A percentile compares a stretch with the other conserved stretches of the same genome.
Evolutionary conservation across 1,140 invertebrate species (phyloP).

Genomic region (Proctacanthus coquilletti): DNA sequence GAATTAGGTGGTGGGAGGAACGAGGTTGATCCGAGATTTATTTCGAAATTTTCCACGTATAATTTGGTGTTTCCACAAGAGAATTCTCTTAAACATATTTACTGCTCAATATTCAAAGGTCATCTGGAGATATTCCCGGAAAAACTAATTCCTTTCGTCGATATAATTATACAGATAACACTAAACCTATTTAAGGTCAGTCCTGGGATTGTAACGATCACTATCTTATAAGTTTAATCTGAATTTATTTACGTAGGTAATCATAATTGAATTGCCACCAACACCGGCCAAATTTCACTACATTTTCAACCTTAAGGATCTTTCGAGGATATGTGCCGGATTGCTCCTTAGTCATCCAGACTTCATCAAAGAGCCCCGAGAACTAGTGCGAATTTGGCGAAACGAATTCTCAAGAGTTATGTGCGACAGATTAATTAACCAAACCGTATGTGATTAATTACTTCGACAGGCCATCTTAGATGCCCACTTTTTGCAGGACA

Average conservation of each 20-base stretch:
- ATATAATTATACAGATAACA: conserved; percentile 57
- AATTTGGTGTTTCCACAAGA: conserved; percentile 71
- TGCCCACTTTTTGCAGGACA: conserved; percentile 13
- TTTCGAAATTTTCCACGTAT: conserved; percentile 75
- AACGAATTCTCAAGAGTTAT: conserved; percentile 78
- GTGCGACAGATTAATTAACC: conserved; percentile 66
- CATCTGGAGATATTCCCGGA: conserved; percentile 54
- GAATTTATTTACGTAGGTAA: conserved; percentile 35
- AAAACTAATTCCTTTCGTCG: conserved; percentile 45
- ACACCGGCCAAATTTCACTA: conserved; percentile 89
- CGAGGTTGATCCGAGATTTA: conserved; percentile 75
- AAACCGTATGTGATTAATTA: conserved; percentile 39
- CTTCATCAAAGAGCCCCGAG: conserved; percentile 46
- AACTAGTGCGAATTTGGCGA: conserved; percentile 71
- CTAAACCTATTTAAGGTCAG: conserved; percentile 66
- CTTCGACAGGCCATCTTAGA: no score
- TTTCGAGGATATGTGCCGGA: conserved; percentile 67
- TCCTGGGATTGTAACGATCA: conserved; percentile 1
- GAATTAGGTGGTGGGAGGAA: conserved; percentile 76
- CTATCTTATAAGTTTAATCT: no score
- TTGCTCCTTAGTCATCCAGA: conserved; percentile 55
- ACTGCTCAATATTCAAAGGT: conserved; percentile 61
- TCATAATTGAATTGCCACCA: conserved; percentile 64
- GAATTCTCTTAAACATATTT: conserved; percentile 65
- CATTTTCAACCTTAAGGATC: conserved; percentile 82